Base-by-base conservation (phyloP, 2,888 invertebrate species). In the Conistra vaccinii region DNA sequence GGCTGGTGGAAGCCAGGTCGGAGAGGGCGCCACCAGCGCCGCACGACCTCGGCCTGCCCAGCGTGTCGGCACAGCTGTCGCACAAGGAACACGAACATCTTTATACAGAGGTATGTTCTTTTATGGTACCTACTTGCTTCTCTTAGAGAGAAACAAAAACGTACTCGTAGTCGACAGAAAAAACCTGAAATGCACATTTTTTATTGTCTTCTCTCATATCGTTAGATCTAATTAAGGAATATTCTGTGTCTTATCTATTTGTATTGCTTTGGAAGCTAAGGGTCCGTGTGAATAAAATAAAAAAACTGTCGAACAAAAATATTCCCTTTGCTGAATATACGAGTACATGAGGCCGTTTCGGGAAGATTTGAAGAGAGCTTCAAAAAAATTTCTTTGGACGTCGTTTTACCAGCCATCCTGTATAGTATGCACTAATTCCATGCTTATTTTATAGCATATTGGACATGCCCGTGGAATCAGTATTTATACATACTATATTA, bases 21-120 rank as follows among this genome's bases (percentile, higher is more conserved):
- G 98, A 98, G 91, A 96, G 97, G 29, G 97, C 98, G 67, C 98
- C 97, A 14, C 97, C 96, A 0, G 96, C 97, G 48, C 96, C 97
- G 2, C 93, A 95, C 35, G 95, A 94, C 58, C 93, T 97, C 9
- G 99, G 99, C 1, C 97, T 99, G 70, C 97, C 98, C 4, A 97
- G 97, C 72, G 97, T 97, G 61, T 98, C 98, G 82, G 98, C 99
- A 3, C 98, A 99, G 91, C 97, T 96, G 32, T 95, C 96, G 0
- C 95, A 95, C 67, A 96, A 96, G 83, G 96, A 96, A 76, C 96
- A 96, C 68, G 96, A 96, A 81, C 95, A 96, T 90, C 89, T 96
- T 0, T 96, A 96, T 69, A 96, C 96, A 29, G 96, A 96, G 93
- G 96, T 96, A 87, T 20, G 71, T 71, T 32, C 29, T 26, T 35